Evolutionary conservation across 1,140 invertebrate species (phyloP), one percentile per base, ranked within the genome.

Genomic region (Agrilus planipennis): DNA sequence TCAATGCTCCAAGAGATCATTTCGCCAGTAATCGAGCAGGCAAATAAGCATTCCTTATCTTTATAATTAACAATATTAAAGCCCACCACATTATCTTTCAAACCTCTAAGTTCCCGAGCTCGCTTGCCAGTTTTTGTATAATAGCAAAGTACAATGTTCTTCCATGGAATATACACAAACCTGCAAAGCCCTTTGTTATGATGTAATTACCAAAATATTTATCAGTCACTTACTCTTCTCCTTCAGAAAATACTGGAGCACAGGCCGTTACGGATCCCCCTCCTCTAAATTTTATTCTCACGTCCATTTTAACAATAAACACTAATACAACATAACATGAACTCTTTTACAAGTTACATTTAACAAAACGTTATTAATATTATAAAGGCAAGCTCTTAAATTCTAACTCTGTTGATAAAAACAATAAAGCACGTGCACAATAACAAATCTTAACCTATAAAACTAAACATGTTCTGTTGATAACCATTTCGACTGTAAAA

Each of bases 221-320:
- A n/a, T n/a, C n/a, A n/a, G n/a, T 21, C 46, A 69, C 75, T 72
- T 65, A 79, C 77, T 76, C 70, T 62, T 70, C 71, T 59, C 76
- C 68, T 9, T 47, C 49, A 5, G 77, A 75, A 65, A 79, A 79
- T 18, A 78, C 39, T 12, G 77, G 75, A 14, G 65, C 56, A 55
- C 71, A 63, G 50, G 70, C 63, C 15, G 79, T 68, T 46, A 79
- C 68, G 53, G 68, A 75, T 35, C 74, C 77, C 36, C 78, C 77
- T 25, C 49, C 58, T 44, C 53, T 52, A 35, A 50, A 58, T 46
- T 46, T 48, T 6, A 57, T 36, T 43, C 49, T 41, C 25, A 53
- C 15, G 15, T 54, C 52, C 48, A 51, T 50, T 42, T 17, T n/a
- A n/a, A n/a, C n/a, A n/a, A n/a, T n/a, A n/a, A n/a, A n/a, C n/a